These are phyloP conservation scores for Agelas oroides DNA, from an alignment of 37 sponge, comb jelly and placozoan genomes.

Conservation along the genomic window DNA sequence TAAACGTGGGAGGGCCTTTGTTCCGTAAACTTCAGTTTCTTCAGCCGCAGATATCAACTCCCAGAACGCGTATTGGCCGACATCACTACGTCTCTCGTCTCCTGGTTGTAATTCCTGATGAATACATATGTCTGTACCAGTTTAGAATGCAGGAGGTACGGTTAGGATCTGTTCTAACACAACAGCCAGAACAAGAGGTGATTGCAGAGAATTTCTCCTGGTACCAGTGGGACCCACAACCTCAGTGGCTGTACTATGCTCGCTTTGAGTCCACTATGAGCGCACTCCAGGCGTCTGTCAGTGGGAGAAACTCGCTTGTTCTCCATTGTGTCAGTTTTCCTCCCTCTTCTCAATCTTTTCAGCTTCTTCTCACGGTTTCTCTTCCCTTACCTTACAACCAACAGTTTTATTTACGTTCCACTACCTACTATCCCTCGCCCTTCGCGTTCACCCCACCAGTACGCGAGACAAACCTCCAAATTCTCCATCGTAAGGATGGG, in stretches of 20 bases:
- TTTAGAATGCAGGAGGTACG: conserved; percentile 21
- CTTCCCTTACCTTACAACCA: conserved; percentile 47
- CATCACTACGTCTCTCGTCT: conserved; percentile 28
- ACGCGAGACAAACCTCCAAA: conserved; percentile 51
- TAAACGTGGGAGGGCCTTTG: conserved; percentile 37
- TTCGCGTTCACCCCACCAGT: conserved; percentile 44
- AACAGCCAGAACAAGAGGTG: conserved; percentile 37
- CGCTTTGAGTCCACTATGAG: conserved; percentile 35
- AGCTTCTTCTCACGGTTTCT: conserved; percentile 43
- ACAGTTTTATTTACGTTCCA: neutral
- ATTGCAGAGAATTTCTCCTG: conserved; percentile 44
- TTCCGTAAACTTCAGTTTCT: conserved; percentile 63
- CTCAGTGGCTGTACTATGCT: conserved; percentile 73
- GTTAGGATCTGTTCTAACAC: conserved; percentile 1
- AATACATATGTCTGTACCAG: conserved; percentile 44
- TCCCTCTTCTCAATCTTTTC: neutral
- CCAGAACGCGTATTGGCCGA: conserved; percentile 2
- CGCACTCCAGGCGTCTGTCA: neutral
- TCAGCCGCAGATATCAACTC: neutral
- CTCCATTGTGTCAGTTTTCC: conserved; percentile 47
- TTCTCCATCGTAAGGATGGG: conserved; percentile 55
- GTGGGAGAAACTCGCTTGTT: conserved; percentile 23
- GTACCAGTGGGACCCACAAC: conserved; percentile 78
- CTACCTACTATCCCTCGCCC: conserved; percentile 50
- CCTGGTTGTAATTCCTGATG: conserved; percentile 48